Evolutionary conservation across 1,140 invertebrate genomes (phyloP), one percentile per base, ranked within the genome.

Genomic region (Bombus soroeensis): DNA sequence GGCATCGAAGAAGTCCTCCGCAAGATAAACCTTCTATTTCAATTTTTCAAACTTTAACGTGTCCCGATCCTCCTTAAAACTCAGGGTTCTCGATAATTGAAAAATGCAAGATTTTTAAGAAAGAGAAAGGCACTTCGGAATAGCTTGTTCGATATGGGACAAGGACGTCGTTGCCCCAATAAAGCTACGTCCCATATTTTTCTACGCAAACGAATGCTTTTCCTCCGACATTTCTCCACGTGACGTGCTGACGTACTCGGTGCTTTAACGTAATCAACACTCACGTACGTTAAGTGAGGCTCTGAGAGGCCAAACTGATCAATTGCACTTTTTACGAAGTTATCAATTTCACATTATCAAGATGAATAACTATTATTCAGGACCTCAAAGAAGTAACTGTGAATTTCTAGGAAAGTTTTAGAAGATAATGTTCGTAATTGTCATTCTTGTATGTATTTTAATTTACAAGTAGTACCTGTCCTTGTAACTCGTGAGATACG

Each of bases 141-240:
- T 53, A 37, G 15, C 41, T 71, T 4, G 6, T 22, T n/a, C 25
- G 4, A 81, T 73, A 53, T 81, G 22, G 79, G 79, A 28, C 79
- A 81, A 81, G 79, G 79, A 81, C 79, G 47, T 28, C 13, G n/a
- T 15, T 71, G 68, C 43, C 22, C 68, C 68, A 81, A 28, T 15
- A 13, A 71, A 59, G 12, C 79, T 22, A 72, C 66, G 37, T 57
- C 5, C 2, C 79, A 13, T n/a, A 37, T 34, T 77, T 39, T n/a
- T 59, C 76, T 32, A 62, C n/a, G 59, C n/a, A 28, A 28, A 71
- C 15, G 15, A 22, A 13, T 41, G 5, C 18, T 34, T 47, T 68
- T 12, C 22, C 41, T n/a, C 32, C 10, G 4, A 28, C 32, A 18
- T 68, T 70, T 53, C 34, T 68, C n/a, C 59, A 59, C 39, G 57